Evolutionary conservation across 2,113 vertebrate genomes (phyloP).

Genomic region (Corvus moneduloides): DNA sequence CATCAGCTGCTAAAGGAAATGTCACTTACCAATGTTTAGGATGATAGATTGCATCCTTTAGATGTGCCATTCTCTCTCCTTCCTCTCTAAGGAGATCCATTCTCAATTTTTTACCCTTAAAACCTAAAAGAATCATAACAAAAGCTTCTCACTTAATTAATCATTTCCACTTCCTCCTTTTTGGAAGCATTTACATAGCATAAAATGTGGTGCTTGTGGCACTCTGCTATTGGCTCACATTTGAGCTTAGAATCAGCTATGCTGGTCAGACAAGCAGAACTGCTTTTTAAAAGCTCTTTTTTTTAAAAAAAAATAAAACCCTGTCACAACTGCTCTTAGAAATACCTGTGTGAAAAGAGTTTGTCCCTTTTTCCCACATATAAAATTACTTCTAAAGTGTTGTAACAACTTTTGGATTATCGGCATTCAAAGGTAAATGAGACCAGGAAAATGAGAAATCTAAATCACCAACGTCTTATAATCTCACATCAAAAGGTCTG

Average conservation of each 20-base stretch:
- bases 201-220: not conserved
- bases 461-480: not conserved
- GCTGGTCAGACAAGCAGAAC: not conserved
- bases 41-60: conserved; percentile 51
- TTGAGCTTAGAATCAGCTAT: not conserved
- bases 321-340: not conserved
- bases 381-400: not conserved
- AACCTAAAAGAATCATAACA: conserved; percentile 62
- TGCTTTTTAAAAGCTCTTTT: not conserved
- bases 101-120: conserved; percentile 60
- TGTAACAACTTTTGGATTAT: not conserved
- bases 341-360: not conserved
- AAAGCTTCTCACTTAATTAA: conserved; percentile 59
- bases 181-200: not conserved
- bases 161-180: conserved; percentile 46
- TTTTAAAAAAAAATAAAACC: not conserved
- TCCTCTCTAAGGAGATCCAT: conserved; percentile 59
- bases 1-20: conserved; percentile 15
- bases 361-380: not conserved
- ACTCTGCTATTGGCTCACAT: not conserved
- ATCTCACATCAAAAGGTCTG: not conserved
- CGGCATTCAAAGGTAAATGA: not conserved
- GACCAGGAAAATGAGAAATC: not conserved
- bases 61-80: conserved; percentile 50
- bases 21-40: conserved; percentile 37